These are phyloP conservation scores for Actenoides lindsayi DNA, from an alignment of 2,113 vertebrate genomes.

Conservation along the genomic window DNA sequence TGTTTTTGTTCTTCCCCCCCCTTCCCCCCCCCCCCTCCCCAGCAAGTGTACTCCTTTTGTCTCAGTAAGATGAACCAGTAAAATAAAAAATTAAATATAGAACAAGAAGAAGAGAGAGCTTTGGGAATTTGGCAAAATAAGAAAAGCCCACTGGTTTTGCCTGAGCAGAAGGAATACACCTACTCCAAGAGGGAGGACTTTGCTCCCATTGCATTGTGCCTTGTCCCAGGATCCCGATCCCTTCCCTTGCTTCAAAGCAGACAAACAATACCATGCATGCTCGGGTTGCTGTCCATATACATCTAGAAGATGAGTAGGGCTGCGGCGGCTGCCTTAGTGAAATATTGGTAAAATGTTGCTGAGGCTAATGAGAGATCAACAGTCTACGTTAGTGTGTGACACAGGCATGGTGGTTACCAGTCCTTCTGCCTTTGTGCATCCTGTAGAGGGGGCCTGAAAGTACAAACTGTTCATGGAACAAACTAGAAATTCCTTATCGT, in stretches of 20 bases:
- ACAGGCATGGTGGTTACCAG: conserved; percentile 45
- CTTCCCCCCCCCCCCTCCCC: neutral
- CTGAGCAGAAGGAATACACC: conserved; percentile 29
- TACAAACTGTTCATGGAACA: conserved; percentile 61
- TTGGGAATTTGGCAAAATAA: conserved; percentile 28
- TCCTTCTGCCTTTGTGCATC: conserved; percentile 48
- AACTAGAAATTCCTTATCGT: conserved; percentile 53
- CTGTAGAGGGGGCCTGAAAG: conserved; percentile 62
- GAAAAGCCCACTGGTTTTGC: conserved; percentile 16
- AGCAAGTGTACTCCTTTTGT: conserved; percentile 46
- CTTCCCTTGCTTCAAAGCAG: conserved; percentile 19
- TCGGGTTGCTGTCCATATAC: neutral
- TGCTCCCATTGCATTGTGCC: neutral
- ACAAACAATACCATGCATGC: conserved; percentile 29
- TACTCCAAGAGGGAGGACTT: neutral
- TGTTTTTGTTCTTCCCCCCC: neutral
- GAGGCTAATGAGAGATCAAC: conserved; percentile 59
- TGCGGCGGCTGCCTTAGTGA: conserved; percentile 45
- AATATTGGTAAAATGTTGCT: neutral
- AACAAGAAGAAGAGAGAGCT: neutral
- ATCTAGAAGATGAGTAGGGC: conserved; percentile 51
- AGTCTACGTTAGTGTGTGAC: conserved; percentile 36
- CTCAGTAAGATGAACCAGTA: conserved; percentile 33
- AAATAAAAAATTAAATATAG: neutral
- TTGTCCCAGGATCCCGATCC: neutral